Evolutionary conservation across 2,888 invertebrate species (phyloP), one percentile per base, ranked within the genome.

Genomic region (Meiosimyza platycephala): DNA sequence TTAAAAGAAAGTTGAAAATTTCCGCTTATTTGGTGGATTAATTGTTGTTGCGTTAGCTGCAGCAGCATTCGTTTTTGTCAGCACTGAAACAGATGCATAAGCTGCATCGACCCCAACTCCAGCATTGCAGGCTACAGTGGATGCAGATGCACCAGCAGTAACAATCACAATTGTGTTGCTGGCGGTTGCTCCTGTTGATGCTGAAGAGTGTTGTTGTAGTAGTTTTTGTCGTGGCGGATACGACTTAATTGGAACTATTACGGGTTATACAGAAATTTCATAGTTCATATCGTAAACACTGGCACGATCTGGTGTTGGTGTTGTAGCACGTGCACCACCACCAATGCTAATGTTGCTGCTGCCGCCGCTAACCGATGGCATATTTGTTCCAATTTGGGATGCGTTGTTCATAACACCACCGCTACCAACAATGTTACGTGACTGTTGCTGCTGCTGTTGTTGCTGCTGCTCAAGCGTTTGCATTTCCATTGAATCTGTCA

Each of bases 261-360:
- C 85, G 87, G 87, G 88, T 94, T 94, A 96, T 90, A 96, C 96
- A 80, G 95, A 95, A 89, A 96, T 96, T 89, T 96, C 96, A 88
- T 96, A 96, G 90, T 95, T 96, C 93, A 95, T 95, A 88, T 96
- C 96, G 88, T 96, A 96, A 79, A 95, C 94, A 88, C 95, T 95
- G 82, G 94, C 93, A 82, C 95, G 93, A 87, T 95, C 95, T 66
- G 95, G 93, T 16, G 94, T 92, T 52, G 91, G 90, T 65, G 91
- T 89, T 15, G 89, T 89, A 33, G 90, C 88, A 76, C 89, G 83
- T 72, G 84, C 83, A 79, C 84, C 88, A 83, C 77, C 88, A 72
- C 78, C 81, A 33, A 76, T 70, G 9, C 51, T 77, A 73, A 75
- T 72, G 40, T 40, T 40, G 74, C 52, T 60, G 64, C 73, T 40